Evolutionary conservation across 2,797 vertebrate genomes (phyloP).

Genomic region (Acanthurus tractus): DNA sequence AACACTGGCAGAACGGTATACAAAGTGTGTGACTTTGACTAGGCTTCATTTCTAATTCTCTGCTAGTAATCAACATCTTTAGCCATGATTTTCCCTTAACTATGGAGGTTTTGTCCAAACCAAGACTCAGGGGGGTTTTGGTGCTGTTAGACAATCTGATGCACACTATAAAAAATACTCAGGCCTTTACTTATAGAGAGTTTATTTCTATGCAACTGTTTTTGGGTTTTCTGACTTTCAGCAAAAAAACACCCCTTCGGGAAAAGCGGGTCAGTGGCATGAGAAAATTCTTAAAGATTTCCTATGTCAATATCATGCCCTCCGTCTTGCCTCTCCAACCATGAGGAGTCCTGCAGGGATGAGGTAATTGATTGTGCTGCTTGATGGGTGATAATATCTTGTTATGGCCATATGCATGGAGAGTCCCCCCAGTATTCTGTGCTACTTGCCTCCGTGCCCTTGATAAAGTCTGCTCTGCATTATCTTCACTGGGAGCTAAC

Average conservation of each 20-base stretch:
- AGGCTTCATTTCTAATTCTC: neutral
- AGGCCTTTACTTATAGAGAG: neutral
- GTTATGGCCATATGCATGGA: conserved; percentile 79
- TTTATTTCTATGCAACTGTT: neutral
- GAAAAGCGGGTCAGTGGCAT: conserved; percentile 37
- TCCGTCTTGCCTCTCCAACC: conserved; percentile 57
- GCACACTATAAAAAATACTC: neutral
- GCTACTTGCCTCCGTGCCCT: conserved; percentile 74
- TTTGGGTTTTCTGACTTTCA: conserved; percentile 21
- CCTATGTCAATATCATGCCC: conserved; percentile 51
- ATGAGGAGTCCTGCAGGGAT: conserved; percentile 65
- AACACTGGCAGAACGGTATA: neutral
- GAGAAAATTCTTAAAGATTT: conserved; percentile 63
- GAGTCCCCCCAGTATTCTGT: conserved; percentile 53
- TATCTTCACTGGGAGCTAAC: conserved; percentile 78
- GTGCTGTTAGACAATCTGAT: neutral
- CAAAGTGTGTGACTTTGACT: neutral
- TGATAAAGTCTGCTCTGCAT: conserved; percentile 84
- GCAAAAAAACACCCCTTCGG: conserved; percentile 37
- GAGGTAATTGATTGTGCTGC: conserved; percentile 79
- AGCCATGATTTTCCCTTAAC: neutral
- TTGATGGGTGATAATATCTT: conserved; percentile 81
- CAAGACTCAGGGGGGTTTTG: neutral
- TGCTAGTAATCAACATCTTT: neutral
- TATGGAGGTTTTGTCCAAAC: neutral